phyloP scores from a whole-genome alignment of 1,140 invertebrate genomes.

The Schlechtendalia chinensis region DNA sequence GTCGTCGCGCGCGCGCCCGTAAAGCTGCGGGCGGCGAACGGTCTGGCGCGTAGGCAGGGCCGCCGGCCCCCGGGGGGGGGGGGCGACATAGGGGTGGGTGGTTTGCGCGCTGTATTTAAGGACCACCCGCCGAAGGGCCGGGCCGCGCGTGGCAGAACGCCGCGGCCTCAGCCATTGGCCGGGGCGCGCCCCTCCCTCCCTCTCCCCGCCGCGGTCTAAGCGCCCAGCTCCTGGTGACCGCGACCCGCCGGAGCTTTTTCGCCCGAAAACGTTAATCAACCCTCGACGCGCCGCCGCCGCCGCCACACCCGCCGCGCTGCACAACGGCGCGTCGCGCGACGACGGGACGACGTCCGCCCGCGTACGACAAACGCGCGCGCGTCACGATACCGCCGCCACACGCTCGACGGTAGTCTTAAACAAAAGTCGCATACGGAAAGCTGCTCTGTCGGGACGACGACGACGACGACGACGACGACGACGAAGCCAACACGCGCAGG shows the following conservation, averaged over 20 bases:
- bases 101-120: constrained; percentile 2
- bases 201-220: not conserved
- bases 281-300: not conserved
- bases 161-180: constrained; percentile 5
- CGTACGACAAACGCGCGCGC: not conserved
- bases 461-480: too few species aligned
- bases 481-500: too few species aligned
- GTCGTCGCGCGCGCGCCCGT: too few species aligned
- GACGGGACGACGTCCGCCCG: not conserved
- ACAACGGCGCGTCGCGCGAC: too few species aligned
- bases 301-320: not conserved
- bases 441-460: too few species aligned
- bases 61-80: too few species aligned
- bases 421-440: not conserved
- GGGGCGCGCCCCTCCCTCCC: not conserved
- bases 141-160: not conserved
- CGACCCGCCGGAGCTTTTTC: not conserved
- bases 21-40: too few species aligned
- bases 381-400: too few species aligned
- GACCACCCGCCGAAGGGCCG: constrained; percentile 36
- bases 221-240: not conserved
- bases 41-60: not conserved
- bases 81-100: not conserved
- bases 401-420: not conserved
- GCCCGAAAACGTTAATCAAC: constrained; percentile 12